A percentile compares a stretch with the other conserved stretches of the same genome.
These are phyloP conservation scores for Tetheella fluctuosa DNA, from an alignment of 2,888 invertebrate genomes.

Conservation along the genomic window DNA sequence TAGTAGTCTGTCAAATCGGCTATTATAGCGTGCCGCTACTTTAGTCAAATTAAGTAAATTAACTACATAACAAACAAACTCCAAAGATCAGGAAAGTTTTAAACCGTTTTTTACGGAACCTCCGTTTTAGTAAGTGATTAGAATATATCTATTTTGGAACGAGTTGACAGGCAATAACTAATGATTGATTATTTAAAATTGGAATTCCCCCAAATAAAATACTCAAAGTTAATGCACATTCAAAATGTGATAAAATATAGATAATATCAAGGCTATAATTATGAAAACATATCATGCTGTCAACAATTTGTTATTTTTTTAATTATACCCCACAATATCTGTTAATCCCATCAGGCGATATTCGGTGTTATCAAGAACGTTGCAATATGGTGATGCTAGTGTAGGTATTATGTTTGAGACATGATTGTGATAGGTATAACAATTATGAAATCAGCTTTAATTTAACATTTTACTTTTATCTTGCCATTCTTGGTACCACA, in stretches of 20 bases:
- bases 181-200: neutral
- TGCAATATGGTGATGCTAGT: neutral
- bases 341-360: constrained; percentile 1
- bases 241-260: neutral
- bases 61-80: no score
- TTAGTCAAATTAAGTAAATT: no score
- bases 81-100: no score
- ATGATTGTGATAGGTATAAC: neutral
- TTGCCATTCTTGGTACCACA: no score
- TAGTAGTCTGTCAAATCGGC: no score
- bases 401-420: neutral
- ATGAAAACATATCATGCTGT: neutral
- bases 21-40: no score
- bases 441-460: no score
- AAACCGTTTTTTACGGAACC: no score
- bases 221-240: neutral
- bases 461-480: no score
- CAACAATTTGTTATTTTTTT: neutral
- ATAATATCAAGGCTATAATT: neutral
- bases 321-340: neutral
- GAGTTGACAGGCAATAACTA: no score
- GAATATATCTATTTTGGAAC: no score
- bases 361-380: neutral
- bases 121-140: no score
- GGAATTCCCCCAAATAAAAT: neutral